A percentile compares a stretch with the other conserved stretches of the same genome.
Evolutionary conservation across 2,888 invertebrate species (phyloP).

Genomic region (Dolichopus griseipennis): DNA sequence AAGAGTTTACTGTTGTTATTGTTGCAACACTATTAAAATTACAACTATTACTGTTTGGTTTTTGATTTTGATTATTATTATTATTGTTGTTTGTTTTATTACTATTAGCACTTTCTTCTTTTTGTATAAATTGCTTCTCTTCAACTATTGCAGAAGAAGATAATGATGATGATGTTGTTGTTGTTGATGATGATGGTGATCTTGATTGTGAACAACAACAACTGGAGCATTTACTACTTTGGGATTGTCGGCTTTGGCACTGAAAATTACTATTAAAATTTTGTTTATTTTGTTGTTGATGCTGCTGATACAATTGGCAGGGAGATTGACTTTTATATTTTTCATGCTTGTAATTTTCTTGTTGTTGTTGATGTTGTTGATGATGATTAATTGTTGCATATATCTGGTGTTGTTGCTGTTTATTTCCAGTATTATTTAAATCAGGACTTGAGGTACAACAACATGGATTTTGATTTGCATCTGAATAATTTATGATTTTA

Average conservation of each 20-base stretch:
- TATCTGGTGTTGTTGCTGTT: background rate
- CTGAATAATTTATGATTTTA: background rate
- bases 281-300: background rate
- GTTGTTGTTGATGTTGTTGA: background rate
- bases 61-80: too few relatives aligned
- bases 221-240: background rate
- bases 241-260: background rate
- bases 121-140: background rate
- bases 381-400: background rate
- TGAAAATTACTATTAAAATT: background rate
- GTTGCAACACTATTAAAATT: background rate
- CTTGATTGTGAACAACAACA: background rate
- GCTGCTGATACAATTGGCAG: background rate
- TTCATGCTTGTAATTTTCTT: background rate
- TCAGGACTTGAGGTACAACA: too few relatives aligned
- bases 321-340: background rate
- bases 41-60: background rate
- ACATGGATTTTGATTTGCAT: background rate
- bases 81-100: too few relatives aligned
- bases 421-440: too few relatives aligned
- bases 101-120: background rate
- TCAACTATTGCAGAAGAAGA: background rate
- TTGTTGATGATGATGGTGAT: background rate
- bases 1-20: background rate
- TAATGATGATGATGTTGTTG: background rate